Percentiles rank a stretch among this genome's conserved stretches.
Evolutionary conservation across 2,797 vertebrate genomes (phyloP).

Genomic region (Silurus lanzhouensis): DNA sequence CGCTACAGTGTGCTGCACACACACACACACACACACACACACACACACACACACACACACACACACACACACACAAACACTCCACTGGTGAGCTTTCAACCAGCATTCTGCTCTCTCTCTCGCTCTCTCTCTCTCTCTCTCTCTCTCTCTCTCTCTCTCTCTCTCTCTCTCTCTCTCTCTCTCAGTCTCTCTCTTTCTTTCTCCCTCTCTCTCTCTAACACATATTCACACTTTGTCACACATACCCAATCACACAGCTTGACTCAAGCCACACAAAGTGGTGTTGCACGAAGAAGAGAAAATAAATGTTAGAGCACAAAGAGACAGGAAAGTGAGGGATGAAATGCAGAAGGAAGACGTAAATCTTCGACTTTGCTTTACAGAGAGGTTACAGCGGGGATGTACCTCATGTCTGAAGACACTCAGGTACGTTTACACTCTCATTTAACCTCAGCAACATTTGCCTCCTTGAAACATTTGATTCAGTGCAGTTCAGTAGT

Average conservation of each 20-base stretch:
- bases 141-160: neutral
- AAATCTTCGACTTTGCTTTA: slow-evolving; percentile 4
- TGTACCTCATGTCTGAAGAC: slow-evolving; percentile 13
- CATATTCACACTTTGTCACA: slow-evolving; percentile 15
- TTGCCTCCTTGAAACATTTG: too few relatives aligned
- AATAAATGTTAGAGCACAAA: slow-evolving; percentile 13
- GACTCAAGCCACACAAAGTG: slow-evolving; percentile 12
- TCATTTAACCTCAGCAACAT: neutral
- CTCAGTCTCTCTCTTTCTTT: too few relatives aligned
- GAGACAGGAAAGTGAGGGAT: slow-evolving; percentile 21
- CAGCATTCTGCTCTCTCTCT: slow-evolving; percentile 1
- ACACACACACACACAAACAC: slow-evolving; percentile 18
- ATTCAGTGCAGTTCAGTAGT: too few relatives aligned
- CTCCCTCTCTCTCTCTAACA: slow-evolving; percentile 1
- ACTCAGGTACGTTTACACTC: slow-evolving; percentile 42
- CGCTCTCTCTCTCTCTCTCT: too few relatives aligned
- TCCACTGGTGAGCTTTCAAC: neutral
- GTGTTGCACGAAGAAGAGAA: neutral
- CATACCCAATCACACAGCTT: slow-evolving; percentile 27
- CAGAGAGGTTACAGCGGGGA: slow-evolving; percentile 21
- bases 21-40: slow-evolving; percentile 12
- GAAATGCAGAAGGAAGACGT: slow-evolving; percentile 36
- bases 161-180: too few relatives aligned
- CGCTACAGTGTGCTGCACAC: neutral
- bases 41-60: slow-evolving; percentile 26